Percentiles rank a stretch among this genome's conserved stretches.
These are phyloP conservation scores for Nematopogon swammerdamellus DNA, from an alignment of 2,888 invertebrate species.

Conservation along the genomic window DNA sequence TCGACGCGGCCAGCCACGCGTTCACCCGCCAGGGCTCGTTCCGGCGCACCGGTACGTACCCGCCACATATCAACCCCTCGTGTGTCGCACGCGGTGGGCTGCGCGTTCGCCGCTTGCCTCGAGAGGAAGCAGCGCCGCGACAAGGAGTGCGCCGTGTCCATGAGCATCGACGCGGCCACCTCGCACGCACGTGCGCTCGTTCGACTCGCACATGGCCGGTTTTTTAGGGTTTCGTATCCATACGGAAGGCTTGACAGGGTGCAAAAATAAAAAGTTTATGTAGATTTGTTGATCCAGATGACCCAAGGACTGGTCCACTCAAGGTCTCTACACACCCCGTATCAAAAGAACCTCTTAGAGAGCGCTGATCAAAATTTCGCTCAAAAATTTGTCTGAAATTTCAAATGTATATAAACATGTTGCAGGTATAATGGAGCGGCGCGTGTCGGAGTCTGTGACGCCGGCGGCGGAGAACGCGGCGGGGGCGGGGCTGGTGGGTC, in stretches of 20 bases:
- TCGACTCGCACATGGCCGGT: no score
- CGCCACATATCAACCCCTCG: constrained; percentile 50
- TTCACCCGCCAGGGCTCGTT: constrained; percentile 94
- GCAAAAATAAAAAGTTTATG: no score
- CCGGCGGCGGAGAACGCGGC: constrained; percentile 5
- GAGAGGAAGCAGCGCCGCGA: constrained; percentile 94
- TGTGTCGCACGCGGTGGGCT: constrained; percentile 97
- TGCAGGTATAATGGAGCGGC: constrained; percentile 34
- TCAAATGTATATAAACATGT: neutral
- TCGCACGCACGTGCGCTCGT: no score
- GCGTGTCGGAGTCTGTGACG: constrained; percentile 37
- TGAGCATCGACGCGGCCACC: constrained; percentile 88
- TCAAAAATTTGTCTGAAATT: no score
- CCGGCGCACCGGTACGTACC: constrained; percentile 59
- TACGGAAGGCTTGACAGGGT: constrained; percentile 17
- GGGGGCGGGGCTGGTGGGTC: constrained; percentile 11
- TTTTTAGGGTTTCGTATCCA: no score
- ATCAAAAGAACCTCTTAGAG: no score
- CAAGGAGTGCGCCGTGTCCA: constrained; percentile 81
- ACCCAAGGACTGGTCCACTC: no score
- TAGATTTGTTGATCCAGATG: no score
- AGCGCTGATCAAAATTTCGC: no score
- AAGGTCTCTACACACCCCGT: no score
- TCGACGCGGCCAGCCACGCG: constrained; percentile 84
- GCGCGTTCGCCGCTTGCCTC: constrained; percentile 97